These are phyloP conservation scores for Nyctibius grandis DNA, from an alignment of 2,797 vertebrate species.

Conservation along the genomic window DNA sequence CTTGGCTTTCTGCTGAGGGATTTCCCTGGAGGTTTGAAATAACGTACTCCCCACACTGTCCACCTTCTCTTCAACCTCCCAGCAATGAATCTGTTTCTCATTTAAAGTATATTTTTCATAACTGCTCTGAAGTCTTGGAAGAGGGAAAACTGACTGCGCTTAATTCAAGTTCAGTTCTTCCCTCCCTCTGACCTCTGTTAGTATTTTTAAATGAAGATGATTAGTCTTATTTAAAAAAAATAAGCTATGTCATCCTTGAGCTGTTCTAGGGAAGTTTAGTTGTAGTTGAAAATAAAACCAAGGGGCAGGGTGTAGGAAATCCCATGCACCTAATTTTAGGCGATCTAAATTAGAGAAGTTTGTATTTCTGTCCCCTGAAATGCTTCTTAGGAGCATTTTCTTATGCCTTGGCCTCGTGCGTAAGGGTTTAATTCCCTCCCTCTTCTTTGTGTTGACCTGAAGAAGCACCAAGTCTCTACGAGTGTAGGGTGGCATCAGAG, in stretches of 20 bases:
- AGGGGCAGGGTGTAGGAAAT: neutral
- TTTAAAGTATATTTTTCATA: constrained; percentile 32
- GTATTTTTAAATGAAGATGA: constrained; percentile 11
- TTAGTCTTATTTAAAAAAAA: neutral
- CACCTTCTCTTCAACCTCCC: neutral
- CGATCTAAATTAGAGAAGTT: constrained; percentile 13
- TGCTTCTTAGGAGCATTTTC: neutral
- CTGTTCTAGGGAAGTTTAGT: neutral
- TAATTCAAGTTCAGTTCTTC: constrained; percentile 21
- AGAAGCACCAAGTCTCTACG: neutral
- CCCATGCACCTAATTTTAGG: neutral
- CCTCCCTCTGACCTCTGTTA: neutral
- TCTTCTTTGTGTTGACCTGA: neutral
- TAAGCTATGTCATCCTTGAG: neutral
- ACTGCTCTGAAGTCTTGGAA: neutral
- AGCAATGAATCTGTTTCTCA: constrained; percentile 17
- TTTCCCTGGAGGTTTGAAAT: neutral
- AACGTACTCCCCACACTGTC: neutral
- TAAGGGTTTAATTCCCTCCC: neutral
- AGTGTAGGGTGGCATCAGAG: neutral
- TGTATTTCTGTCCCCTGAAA: neutral
- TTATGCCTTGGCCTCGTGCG: neutral
- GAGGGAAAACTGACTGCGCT: neutral
- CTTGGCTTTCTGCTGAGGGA: constrained; percentile 1
- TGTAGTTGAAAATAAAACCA: constrained; percentile 3